Evolutionary conservation across 2,113 vertebrate genomes (phyloP).

Genomic region (Callocephalon fimbriatum): DNA sequence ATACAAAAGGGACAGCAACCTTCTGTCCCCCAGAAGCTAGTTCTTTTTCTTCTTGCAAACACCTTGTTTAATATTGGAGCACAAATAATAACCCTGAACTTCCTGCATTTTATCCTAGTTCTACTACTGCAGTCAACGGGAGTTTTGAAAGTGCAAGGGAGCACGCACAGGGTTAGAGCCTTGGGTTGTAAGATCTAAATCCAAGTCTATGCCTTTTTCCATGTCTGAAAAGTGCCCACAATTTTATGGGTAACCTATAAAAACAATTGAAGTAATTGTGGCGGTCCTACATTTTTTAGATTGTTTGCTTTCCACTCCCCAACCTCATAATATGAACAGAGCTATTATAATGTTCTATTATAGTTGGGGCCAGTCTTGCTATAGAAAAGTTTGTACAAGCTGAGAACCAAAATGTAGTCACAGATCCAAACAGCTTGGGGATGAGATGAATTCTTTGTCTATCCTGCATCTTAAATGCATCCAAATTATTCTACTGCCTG

Average conservation of each 20-base stretch:
- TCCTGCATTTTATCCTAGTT: background rate
- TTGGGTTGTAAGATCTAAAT: background rate
- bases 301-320: background rate
- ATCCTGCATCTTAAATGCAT: background rate
- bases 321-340: background rate
- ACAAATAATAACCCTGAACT: background rate
- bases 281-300: background rate
- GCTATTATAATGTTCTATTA: background rate
- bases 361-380: background rate
- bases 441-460: slow-evolving; percentile 23
- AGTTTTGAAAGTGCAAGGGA: background rate
- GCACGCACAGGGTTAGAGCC: background rate
- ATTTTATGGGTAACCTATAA: slow-evolving; percentile 8
- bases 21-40: background rate
- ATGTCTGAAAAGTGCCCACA: background rate
- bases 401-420: slow-evolving; percentile 22
- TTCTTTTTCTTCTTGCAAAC: background rate
- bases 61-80: background rate
- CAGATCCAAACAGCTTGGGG: slow-evolving; percentile 15
- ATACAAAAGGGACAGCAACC: background rate
- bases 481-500: slow-evolving; percentile 31
- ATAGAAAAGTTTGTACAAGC: background rate
- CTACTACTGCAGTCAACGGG: background rate
- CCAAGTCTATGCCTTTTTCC: background rate
- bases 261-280: background rate